Conservation (phyloP, 2,888 invertebrate species). For the Altica lythri region DNA sequence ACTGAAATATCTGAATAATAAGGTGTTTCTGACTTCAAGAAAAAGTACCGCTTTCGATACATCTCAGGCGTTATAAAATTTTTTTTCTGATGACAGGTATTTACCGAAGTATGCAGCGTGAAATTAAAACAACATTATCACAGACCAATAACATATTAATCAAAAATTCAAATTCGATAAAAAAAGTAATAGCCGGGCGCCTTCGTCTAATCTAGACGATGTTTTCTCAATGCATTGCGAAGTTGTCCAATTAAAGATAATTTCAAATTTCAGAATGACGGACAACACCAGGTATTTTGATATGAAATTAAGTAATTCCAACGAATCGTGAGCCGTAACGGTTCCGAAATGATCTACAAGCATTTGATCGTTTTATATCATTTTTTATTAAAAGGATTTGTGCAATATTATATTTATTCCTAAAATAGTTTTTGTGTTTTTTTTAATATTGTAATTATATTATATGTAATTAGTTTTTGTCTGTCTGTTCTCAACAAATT, state of each 20-base stretch:
- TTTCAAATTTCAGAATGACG: not conserved
- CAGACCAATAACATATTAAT: not conserved
- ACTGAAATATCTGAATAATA: no score
- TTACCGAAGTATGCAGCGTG: constrained; percentile 1
- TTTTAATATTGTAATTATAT: no score
- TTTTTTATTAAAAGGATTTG: no score
- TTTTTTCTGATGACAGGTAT: no score
- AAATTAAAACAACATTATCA: not conserved
- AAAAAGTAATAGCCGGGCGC: not conserved
- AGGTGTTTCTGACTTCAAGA: no score
- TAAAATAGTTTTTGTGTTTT: no score
- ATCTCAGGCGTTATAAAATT: no score
- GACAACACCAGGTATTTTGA: constrained; percentile 3
- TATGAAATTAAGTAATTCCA: constrained; percentile 1
- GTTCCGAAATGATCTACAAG: not conserved
- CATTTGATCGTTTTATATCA: no score
- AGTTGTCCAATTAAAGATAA: not conserved
- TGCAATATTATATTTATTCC: no score
- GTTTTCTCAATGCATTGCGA: not conserved
- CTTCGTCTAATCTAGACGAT: not conserved
- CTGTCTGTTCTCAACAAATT: no score
- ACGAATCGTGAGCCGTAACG: not conserved
- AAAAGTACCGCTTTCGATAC: no score
- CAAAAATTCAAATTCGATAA: not conserved
- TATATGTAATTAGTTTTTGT: no score